These are phyloP conservation scores for Plutomurus gul DNA, from an alignment of 1,140 invertebrate genomes.

Conservation along the genomic window DNA sequence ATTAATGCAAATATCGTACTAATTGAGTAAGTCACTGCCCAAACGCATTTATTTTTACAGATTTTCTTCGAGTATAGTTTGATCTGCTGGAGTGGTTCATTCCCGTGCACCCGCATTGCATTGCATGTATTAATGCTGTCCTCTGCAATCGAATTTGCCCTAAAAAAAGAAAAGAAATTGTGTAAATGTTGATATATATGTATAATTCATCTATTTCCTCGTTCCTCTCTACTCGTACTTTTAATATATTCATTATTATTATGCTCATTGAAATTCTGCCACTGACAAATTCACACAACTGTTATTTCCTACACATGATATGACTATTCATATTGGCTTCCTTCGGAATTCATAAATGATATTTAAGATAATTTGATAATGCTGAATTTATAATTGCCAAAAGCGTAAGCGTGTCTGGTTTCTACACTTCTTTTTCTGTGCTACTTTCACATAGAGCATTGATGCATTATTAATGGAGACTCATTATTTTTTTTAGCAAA, in stretches of 20 bases:
- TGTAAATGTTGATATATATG: too few relatives aligned
- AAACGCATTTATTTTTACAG: constrained; percentile 13
- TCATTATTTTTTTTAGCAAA: constrained; percentile 11
- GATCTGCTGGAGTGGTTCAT: constrained; percentile 12
- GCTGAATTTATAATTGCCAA: constrained; percentile 23
- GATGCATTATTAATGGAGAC: background rate
- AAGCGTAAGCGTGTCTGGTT: background rate
- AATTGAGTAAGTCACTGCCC: background rate
- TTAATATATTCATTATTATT: too few relatives aligned
- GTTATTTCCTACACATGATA: background rate
- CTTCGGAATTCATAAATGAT: constrained; percentile 1
- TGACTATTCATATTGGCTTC: background rate
- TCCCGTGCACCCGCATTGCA: constrained; percentile 24
- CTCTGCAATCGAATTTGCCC: background rate
- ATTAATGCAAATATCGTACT: background rate
- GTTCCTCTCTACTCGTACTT: too few relatives aligned
- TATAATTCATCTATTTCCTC: too few relatives aligned
- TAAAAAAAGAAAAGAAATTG: background rate
- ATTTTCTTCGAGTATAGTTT: constrained; percentile 7
- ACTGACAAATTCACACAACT: background rate
- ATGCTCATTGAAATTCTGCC: too few relatives aligned
- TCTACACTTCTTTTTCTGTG: background rate
- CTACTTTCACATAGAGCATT: constrained; percentile 17
- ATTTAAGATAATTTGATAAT: too few relatives aligned
- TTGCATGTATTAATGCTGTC: constrained; percentile 26